Conservation (phyloP, 2,888 invertebrate species). For the Nycteola revayana region DNA sequence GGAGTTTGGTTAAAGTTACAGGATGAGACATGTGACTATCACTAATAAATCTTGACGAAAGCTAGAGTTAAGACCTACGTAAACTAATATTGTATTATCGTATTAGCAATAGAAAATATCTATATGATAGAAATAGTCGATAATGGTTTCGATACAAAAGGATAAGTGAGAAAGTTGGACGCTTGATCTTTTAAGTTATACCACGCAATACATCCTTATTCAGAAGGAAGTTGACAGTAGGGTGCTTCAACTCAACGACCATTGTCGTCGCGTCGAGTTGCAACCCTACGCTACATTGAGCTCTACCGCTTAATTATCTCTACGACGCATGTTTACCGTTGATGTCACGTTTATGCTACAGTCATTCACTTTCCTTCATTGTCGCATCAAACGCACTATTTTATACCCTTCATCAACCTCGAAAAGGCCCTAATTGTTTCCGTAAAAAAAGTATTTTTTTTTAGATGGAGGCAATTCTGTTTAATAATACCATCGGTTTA, state of each 20-base stretch:
- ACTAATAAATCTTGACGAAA: too few relatives aligned
- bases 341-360: slow-evolving; percentile 41
- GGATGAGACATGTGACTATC: too few relatives aligned
- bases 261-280: slow-evolving; percentile 52
- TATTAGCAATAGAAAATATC: too few relatives aligned
- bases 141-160: too few relatives aligned
- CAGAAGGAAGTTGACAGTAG: slow-evolving; percentile 48
- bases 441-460: slow-evolving; percentile 59
- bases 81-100: too few relatives aligned
- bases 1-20: slow-evolving; percentile 45
- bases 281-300: slow-evolving; percentile 39
- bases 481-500: slow-evolving; percentile 46
- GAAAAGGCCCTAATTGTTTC: slow-evolving; percentile 50
- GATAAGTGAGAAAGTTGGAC: slow-evolving; percentile 9
- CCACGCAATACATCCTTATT: slow-evolving; percentile 42
- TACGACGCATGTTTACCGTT: slow-evolving; percentile 42
- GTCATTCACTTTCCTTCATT: slow-evolving; percentile 36
- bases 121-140: too few relatives aligned
- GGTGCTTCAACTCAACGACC: slow-evolving; percentile 62
- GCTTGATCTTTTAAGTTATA: slow-evolving; percentile 21
- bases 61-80: too few relatives aligned
- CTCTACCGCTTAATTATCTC: slow-evolving; percentile 59
- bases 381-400: slow-evolving; percentile 37
- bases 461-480: slow-evolving; percentile 43
- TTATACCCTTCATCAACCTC: slow-evolving; percentile 38